A percentile compares a stretch with the other conserved stretches of the same genome.
Conservation (phyloP, 2,113 vertebrate genomes). For the zebrafish (Danio rerio) region DNA sequence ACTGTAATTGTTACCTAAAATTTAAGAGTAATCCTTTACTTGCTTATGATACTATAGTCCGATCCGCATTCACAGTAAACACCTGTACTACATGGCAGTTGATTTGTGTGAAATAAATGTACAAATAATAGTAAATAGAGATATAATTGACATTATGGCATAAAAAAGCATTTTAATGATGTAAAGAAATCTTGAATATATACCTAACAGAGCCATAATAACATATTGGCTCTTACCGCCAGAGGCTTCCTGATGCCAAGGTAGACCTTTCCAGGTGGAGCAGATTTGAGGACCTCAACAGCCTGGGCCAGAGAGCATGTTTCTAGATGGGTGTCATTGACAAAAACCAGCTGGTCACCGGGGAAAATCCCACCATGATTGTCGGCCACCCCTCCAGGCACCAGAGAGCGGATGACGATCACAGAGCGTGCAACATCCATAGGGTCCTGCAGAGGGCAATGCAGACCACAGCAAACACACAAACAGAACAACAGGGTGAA, state of each 20-base stretch:
- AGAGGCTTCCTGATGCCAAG: constrained; percentile 93
- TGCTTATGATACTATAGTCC: not conserved
- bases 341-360: constrained; percentile 90
- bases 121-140: not conserved
- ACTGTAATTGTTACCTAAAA: too few relatives aligned
- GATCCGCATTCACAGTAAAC: not conserved
- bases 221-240: constrained; percentile 74
- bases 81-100: not conserved
- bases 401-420: constrained; percentile 93
- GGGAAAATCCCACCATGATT: constrained; percentile 80
- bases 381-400: constrained; percentile 85
- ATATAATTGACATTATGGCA: too few relatives aligned
- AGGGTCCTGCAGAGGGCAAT: constrained; percentile 86
- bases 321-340: constrained; percentile 84
- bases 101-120: not conserved
- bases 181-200: not conserved
- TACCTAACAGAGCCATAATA: not conserved
- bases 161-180: too few relatives aligned
- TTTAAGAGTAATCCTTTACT: too few relatives aligned
- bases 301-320: constrained; percentile 80
- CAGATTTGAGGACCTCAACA: constrained; percentile 89
- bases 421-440: constrained; percentile 86
- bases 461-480: constrained; percentile 69
- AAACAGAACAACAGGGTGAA: constrained; percentile 5
- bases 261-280: constrained; percentile 79